Evolutionary conservation across 2,113 vertebrate genomes (phyloP).

Genomic region (Seriola quinqueradiata): DNA sequence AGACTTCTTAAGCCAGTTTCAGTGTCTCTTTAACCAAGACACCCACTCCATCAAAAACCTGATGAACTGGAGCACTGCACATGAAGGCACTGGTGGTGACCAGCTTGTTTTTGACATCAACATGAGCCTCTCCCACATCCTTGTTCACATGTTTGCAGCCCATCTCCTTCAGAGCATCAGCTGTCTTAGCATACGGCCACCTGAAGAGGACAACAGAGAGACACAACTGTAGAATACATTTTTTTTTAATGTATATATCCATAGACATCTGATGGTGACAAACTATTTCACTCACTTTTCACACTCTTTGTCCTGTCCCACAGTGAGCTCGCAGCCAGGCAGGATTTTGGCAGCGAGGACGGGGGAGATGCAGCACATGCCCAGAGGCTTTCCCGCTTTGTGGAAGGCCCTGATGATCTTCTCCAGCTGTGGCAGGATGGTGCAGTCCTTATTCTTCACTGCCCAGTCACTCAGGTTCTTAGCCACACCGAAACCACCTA

Average conservation of each 20-base stretch:
- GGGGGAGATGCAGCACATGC: constrained; percentile 91
- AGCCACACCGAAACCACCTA: constrained; percentile 93
- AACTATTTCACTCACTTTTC: constrained; percentile 62
- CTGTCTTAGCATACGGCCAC: constrained; percentile 88
- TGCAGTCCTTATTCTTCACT: constrained; percentile 87
- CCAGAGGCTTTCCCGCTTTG: constrained; percentile 87
- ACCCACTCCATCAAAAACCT: constrained; percentile 88
- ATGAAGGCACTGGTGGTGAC: constrained; percentile 90
- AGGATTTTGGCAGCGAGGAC: constrained; percentile 89
- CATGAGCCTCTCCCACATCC: constrained; percentile 84
- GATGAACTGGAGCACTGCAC: constrained; percentile 88
- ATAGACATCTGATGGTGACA: background rate
- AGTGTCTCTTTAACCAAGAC: constrained; percentile 87
- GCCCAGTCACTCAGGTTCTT: constrained; percentile 94
- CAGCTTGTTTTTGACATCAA: constrained; percentile 88
- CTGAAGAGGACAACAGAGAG: constrained; percentile 65
- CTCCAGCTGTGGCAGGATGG: constrained; percentile 81
- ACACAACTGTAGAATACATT: background rate
- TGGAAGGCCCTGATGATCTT: constrained; percentile 87
- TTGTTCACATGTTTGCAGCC: constrained; percentile 90
- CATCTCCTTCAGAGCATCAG: constrained; percentile 81
- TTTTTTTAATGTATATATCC: background rate
- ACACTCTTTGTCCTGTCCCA: constrained; percentile 87
- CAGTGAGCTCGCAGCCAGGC: constrained; percentile 90
- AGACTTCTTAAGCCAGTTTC: constrained; percentile 79